phyloP scores from a whole-genome alignment of 2,888 invertebrate genomes.

The Cataglyphis altisquamis region DNA sequence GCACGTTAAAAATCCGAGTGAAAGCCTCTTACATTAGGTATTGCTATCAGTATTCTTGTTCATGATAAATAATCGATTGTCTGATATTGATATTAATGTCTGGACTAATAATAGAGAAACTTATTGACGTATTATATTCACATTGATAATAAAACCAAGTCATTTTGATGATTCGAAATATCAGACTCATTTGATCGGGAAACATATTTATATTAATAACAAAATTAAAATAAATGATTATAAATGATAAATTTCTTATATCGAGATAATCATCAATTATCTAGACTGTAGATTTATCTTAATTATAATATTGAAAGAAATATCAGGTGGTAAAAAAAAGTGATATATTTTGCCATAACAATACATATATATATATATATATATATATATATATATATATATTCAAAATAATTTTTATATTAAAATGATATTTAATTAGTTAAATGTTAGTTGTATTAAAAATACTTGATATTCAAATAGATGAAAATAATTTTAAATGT shows the following conservation, averaged over 20 bases:
- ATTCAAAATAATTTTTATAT: not conserved
- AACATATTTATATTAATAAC: not conserved
- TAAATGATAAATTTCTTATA: not conserved
- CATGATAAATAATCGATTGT: conserved; percentile 2
- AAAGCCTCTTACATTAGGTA: conserved; percentile 7
- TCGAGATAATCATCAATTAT: not conserved
- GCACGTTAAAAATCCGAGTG: not conserved
- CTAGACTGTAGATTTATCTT: not conserved
- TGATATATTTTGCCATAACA: not conserved
- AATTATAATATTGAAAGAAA: not conserved
- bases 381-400: no score
- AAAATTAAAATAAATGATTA: no score
- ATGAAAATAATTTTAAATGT: not conserved
- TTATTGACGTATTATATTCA: not conserved
- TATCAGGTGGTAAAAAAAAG: not conserved
- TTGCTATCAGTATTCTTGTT: conserved; percentile 3
- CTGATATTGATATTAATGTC: not conserved
- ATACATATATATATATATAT: no score
- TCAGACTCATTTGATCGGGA: not conserved
- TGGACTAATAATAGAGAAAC: not conserved
- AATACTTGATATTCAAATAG: not conserved
- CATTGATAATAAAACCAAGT: not conserved
- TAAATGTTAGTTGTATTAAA: not conserved
- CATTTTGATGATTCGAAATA: not conserved
- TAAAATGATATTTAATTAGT: not conserved